Evolutionary conservation across 2,888 invertebrate genomes (phyloP).

Genomic region (Diachrysia chrysitis): DNA sequence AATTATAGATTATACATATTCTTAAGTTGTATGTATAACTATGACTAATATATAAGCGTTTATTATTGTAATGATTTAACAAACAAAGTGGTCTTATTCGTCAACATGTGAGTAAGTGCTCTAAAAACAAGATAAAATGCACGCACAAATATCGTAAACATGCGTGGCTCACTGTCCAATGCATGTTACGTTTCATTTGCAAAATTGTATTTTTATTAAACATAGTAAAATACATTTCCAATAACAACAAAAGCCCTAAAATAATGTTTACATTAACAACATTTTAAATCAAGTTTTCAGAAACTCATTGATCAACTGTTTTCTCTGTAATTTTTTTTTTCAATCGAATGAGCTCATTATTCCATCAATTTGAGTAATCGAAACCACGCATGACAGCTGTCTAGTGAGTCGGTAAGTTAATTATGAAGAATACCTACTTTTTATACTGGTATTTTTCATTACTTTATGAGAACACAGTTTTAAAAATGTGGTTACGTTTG

Average conservation of each 20-base stretch:
- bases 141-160: conserved; percentile 18
- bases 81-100: conserved; percentile 10
- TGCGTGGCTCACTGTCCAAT: neutral
- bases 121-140: conserved; percentile 6
- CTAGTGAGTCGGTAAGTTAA: neutral
- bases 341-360: conserved; percentile 28
- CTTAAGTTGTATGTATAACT: conserved; percentile 14
- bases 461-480: neutral
- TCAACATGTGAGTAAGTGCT: conserved; percentile 15
- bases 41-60: neutral
- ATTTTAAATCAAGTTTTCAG: neutral
- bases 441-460: neutral
- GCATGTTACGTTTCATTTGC: too few species aligned
- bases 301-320: conserved; percentile 2
- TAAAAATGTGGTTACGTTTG: neutral
- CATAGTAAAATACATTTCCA: neutral
- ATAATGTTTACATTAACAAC: neutral
- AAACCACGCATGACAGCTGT: conserved; percentile 10
- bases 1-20: too few species aligned
- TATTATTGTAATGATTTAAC: conserved; percentile 22
- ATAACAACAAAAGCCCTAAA: neutral
- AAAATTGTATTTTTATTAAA: neutral
- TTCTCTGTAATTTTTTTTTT: conserved; percentile 10
- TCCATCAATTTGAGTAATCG: conserved; percentile 9
- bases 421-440: neutral